Percentiles rank a stretch among this genome's conserved stretches.
Evolutionary conservation across 2,888 invertebrate species (phyloP).

Genomic region (Venusia cambrica): DNA sequence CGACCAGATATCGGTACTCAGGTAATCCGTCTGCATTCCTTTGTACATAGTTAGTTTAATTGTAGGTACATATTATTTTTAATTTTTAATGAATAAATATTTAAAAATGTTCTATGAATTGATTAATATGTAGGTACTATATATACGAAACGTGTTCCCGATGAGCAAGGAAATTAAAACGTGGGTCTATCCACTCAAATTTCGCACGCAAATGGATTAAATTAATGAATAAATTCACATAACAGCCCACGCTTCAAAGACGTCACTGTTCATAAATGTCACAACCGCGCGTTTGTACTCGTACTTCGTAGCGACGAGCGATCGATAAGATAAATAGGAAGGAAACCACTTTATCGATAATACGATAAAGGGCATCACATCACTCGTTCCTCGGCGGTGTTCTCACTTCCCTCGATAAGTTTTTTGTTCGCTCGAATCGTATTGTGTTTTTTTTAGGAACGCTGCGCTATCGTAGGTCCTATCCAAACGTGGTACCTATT

Average conservation of each 20-base stretch:
- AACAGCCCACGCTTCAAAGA: conserved; percentile 12
- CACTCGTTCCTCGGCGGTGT: conserved; percentile 31
- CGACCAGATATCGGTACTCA: too few relatives aligned
- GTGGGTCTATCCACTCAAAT: conserved; percentile 4
- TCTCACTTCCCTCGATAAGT: conserved; percentile 50
- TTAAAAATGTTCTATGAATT: too few relatives aligned
- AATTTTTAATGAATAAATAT: too few relatives aligned
- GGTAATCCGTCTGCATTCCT: too few relatives aligned
- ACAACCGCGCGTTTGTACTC: conserved; percentile 6
- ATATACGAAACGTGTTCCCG: too few relatives aligned
- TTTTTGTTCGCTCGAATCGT: conserved; percentile 47
- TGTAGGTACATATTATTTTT: too few relatives aligned
- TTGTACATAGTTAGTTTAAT: too few relatives aligned
- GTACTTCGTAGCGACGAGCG: conserved; percentile 10
- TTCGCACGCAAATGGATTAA: conserved; percentile 23
- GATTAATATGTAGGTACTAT: too few relatives aligned
- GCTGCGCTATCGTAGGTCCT: conserved; percentile 48
- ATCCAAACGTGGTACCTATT: conserved; percentile 36
- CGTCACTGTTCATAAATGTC: conserved; percentile 15
- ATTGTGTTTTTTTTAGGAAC: conserved; percentile 50
- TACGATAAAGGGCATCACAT: conserved; percentile 24
- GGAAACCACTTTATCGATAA: conserved; percentile 25
- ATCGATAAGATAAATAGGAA: conserved; percentile 15
- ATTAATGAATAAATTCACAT: conserved; percentile 21
- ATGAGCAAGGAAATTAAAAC: conserved; percentile 4